A percentile compares a stretch with the other conserved stretches of the same genome.
Conservation (phyloP, 2,113 vertebrate genomes). For the Chlamydotis undulata region DNA sequence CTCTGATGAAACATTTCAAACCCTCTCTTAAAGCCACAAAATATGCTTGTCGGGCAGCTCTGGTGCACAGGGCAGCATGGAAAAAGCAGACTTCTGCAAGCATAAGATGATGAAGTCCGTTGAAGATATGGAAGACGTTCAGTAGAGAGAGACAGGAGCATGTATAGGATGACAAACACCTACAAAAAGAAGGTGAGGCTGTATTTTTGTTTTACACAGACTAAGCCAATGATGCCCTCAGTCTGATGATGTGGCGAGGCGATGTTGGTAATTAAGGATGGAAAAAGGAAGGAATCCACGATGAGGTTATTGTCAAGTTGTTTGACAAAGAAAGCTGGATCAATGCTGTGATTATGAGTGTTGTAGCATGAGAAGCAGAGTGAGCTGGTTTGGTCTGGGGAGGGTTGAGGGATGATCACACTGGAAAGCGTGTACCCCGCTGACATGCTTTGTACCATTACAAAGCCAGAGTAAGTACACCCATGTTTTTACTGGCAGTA, state of each 20-base stretch:
- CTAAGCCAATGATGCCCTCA: not conserved
- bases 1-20: not conserved
- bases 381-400: not conserved
- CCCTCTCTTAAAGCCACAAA: not conserved
- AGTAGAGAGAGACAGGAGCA: not conserved
- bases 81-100: not conserved
- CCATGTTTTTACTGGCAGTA: slow-evolving; percentile 55
- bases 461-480: slow-evolving; percentile 15
- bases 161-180: not conserved
- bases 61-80: rapidly evolving
- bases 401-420: not conserved
- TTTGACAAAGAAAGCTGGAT: not conserved
- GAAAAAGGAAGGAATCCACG: not conserved
- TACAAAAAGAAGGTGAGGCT: not conserved
- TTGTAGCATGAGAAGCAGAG: not conserved
- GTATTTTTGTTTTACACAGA: not conserved
- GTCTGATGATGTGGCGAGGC: not conserved
- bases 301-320: not conserved
- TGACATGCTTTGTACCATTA: slow-evolving; percentile 5
- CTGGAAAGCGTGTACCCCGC: not conserved
- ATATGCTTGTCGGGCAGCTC: not conserved
- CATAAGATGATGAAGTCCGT: not conserved
- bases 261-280: not conserved
- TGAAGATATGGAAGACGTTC: not conserved
- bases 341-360: not conserved